Conservation (phyloP, 2,888 invertebrate genomes). For the Oligia latruncula region DNA sequence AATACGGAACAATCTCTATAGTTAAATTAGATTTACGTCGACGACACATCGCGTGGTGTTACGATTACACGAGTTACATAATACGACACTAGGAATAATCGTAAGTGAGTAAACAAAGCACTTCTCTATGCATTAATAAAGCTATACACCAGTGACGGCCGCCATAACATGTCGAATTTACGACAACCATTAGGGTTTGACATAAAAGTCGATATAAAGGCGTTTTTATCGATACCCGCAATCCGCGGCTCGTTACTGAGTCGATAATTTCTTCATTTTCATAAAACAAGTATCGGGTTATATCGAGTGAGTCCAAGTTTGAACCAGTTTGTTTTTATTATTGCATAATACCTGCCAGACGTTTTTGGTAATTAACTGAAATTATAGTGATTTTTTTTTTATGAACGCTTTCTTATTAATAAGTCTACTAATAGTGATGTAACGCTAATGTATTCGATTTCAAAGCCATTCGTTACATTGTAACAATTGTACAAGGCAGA, state of each 20-base stretch:
- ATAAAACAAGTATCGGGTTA: slow-evolving; percentile 68
- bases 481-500: slow-evolving; percentile 1
- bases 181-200: slow-evolving; percentile 78
- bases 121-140: slow-evolving; percentile 82
- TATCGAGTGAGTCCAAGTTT: slow-evolving; percentile 67
- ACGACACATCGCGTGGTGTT: slow-evolving; percentile 68
- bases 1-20: slow-evolving; percentile 69
- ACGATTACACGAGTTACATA: slow-evolving; percentile 75
- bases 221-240: slow-evolving; percentile 84
- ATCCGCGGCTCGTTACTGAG: slow-evolving; percentile 79
- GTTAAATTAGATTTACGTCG: slow-evolving; percentile 76
- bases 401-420: slow-evolving; percentile 57
- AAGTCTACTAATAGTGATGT: slow-evolving; percentile 48
- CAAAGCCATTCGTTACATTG: slow-evolving; percentile 9
- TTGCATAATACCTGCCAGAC: slow-evolving; percentile 67
- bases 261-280: slow-evolving; percentile 86
- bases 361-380: slow-evolving; percentile 73
- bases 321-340: slow-evolving; percentile 76
- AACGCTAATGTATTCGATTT: slow-evolving; percentile 35
- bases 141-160: slow-evolving; percentile 73
- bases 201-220: slow-evolving; percentile 83
- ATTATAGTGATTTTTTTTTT: slow-evolving; percentile 67
- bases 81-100: slow-evolving; percentile 71
- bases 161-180: slow-evolving; percentile 83
- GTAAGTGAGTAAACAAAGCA: slow-evolving; percentile 75